These are phyloP conservation scores for Procambarus clarkii DNA, from an alignment of 1,140 invertebrate genomes.

Conservation along the genomic window DNA sequence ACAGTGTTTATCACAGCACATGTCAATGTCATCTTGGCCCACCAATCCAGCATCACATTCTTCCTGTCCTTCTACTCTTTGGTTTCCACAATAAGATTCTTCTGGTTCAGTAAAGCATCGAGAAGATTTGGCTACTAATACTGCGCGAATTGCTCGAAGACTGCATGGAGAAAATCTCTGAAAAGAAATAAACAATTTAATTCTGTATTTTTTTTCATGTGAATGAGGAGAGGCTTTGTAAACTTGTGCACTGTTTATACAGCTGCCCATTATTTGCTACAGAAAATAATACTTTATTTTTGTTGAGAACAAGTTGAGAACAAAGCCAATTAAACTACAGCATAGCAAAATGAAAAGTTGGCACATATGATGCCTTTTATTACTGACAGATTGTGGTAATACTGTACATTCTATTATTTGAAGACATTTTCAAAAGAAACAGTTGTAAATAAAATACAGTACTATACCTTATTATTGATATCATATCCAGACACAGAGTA, in stretches of 20 bases:
- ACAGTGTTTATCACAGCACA: constrained; percentile 94
- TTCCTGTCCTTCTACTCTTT: constrained; percentile 94
- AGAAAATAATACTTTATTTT: no score
- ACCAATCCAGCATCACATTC: constrained; percentile 95
- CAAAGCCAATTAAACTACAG: no score
- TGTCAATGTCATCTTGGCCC: constrained; percentile 92
- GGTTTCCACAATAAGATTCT: constrained; percentile 95
- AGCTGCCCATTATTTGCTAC: no score
- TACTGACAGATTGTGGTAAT: no score
- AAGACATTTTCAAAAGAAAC: background rate
- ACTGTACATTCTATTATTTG: no score
- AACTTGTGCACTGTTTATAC: no score
- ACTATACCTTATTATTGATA: constrained; percentile 92
- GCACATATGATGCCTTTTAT: no score
- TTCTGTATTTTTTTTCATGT: background rate
- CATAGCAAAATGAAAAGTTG: no score
- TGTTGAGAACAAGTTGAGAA: no score
- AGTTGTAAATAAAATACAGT: background rate
- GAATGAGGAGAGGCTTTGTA: background rate
- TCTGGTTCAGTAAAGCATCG: constrained; percentile 95
- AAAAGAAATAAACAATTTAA: constrained; percentile 51
- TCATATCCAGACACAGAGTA: constrained; percentile 98
- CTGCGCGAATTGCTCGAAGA: constrained; percentile 92
- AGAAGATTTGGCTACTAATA: constrained; percentile 92
- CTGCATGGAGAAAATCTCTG: constrained; percentile 97